Conservation (phyloP, 2,888 invertebrate genomes). For the Parnassius glacialis region DNA sequence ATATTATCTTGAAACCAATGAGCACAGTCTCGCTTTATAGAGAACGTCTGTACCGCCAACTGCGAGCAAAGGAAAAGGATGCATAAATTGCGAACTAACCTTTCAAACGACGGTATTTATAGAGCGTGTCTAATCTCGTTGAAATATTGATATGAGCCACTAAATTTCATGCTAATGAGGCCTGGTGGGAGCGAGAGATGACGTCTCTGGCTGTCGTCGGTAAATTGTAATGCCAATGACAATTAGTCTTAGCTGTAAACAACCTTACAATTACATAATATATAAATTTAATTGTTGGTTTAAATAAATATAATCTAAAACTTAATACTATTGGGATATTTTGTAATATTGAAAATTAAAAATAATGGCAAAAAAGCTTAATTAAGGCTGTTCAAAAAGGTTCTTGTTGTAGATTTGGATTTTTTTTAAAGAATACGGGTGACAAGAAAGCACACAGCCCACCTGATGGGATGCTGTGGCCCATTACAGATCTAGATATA, state of each 20-base stretch:
- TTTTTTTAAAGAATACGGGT: too few relatives aligned
- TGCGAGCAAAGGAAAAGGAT: constrained; percentile 17
- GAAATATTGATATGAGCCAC: constrained; percentile 50
- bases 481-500: too few relatives aligned
- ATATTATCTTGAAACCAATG: constrained; percentile 12
- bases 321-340: too few relatives aligned
- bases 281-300: too few relatives aligned
- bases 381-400: too few relatives aligned
- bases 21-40: constrained; percentile 10
- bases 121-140: constrained; percentile 45
- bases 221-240: constrained; percentile 4
- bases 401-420: too few relatives aligned
- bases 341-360: too few relatives aligned
- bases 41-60: constrained; percentile 16
- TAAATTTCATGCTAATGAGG: constrained; percentile 33
- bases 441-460: too few relatives aligned
- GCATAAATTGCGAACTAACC: constrained; percentile 36
- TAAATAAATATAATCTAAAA: too few relatives aligned
- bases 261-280: constrained; percentile 4
- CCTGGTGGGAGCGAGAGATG: constrained; percentile 7
- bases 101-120: constrained; percentile 44
- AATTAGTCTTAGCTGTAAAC: constrained; percentile 4
- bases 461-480: too few relatives aligned
- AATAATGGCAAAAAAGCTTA: too few relatives aligned
- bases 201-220: constrained; percentile 7